These are phyloP conservation scores for Lapara coniferarum DNA, from an alignment of 2,888 invertebrate genomes.

Conservation along the genomic window DNA sequence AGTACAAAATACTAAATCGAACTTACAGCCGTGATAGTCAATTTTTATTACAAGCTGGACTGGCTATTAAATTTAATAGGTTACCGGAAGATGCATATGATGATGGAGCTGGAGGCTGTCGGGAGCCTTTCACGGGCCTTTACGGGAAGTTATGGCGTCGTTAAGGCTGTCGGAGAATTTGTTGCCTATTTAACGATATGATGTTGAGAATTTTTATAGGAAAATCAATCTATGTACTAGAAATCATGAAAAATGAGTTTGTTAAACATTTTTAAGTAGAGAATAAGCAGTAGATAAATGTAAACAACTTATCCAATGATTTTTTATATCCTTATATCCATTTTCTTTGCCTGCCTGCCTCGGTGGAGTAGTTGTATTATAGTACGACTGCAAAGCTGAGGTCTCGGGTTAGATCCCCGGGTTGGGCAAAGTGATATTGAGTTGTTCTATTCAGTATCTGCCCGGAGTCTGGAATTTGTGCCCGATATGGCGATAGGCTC, in stretches of 20 bases:
- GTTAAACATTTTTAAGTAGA: no score
- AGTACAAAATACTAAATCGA: not conserved
- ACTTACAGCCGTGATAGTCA: not conserved
- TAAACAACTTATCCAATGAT: no score
- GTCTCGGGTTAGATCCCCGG: no score
- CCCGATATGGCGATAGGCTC: no score
- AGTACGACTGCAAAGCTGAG: no score
- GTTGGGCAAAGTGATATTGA: no score
- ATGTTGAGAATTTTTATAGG: not conserved
- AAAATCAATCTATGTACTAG: not conserved
- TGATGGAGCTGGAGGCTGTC: not conserved
- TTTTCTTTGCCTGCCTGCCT: no score
- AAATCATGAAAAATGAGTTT: not conserved
- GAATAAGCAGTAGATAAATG: no score
- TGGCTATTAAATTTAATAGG: constrained; percentile 3
- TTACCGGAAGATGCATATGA: not conserved
- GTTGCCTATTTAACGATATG: constrained; percentile 10
- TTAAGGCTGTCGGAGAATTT: constrained; percentile 22
- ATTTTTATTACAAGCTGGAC: not conserved
- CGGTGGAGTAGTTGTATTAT: no score
- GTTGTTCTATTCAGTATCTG: no score
- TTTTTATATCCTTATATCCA: no score
- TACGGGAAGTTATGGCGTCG: constrained; percentile 17
- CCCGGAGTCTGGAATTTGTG: no score
- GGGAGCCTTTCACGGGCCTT: constrained; percentile 14